A percentile compares a stretch with the other conserved stretches of the same genome.
Conservation (phyloP, 1,140 invertebrate species). For the Drosophila murphyi region DNA sequence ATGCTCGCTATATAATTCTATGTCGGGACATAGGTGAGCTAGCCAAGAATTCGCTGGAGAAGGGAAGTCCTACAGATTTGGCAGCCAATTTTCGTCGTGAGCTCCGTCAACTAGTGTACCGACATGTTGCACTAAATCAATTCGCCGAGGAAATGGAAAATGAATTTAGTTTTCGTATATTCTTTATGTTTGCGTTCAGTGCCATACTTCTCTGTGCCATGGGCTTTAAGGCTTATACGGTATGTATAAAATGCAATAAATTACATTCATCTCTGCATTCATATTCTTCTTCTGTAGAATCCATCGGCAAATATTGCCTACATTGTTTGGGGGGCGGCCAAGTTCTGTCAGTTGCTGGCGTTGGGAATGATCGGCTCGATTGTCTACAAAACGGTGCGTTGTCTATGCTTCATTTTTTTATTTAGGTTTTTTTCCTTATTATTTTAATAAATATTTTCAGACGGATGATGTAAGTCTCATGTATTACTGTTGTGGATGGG, state of each 20-base stretch:
- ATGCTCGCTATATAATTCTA: conserved; percentile 64
- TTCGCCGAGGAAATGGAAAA: conserved; percentile 62
- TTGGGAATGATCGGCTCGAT: conserved; percentile 65
- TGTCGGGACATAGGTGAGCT: conserved; percentile 39
- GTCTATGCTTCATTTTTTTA: not conserved
- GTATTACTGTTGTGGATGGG: conserved; percentile 68
- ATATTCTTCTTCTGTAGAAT: conserved; percentile 27
- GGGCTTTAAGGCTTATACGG: conserved; percentile 73
- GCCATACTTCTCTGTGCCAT: conserved; percentile 61
- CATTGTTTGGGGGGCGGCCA: conserved; percentile 65
- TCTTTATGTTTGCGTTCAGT: conserved; percentile 71
- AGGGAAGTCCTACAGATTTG: not conserved
- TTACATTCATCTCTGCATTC: not conserved
- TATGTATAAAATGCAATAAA: conserved; percentile 5
- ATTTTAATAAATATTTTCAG: conserved; percentile 21
- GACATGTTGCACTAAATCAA: conserved; percentile 57
- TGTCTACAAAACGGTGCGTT: conserved; percentile 54
- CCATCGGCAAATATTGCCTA: conserved; percentile 53
- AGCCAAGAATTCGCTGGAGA: conserved; percentile 4
- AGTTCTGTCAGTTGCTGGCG: conserved; percentile 60
- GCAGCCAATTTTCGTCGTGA: conserved; percentile 39
- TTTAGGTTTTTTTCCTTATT: not conserved
- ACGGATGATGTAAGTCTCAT: conserved; percentile 59
- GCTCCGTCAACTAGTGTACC: conserved; percentile 48
- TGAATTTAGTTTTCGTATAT: conserved; percentile 72